Conservation (phyloP, 92 coral and sea anemone species). For the Virgularia gustaviana region DNA sequence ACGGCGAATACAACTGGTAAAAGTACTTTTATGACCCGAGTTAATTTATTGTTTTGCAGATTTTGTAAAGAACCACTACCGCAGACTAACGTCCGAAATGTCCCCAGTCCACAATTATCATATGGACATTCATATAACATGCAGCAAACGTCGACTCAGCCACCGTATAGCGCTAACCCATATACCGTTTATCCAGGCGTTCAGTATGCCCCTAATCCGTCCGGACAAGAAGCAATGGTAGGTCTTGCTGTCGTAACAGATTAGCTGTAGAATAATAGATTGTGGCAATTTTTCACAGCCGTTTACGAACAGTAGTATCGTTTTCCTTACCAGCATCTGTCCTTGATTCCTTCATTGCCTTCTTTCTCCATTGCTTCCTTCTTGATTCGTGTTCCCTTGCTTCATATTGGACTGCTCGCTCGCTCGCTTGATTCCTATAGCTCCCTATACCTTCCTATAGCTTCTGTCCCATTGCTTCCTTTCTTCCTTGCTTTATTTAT, state of each 20-base stretch:
- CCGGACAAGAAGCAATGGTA: background rate
- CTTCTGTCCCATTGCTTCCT: no score
- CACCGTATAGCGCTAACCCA: conserved; percentile 40
- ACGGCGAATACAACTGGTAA: no score
- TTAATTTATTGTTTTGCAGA: conserved; percentile 22
- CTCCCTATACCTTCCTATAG: background rate
- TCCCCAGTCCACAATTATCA: conserved; percentile 55
- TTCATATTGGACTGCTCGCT: background rate
- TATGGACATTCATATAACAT: conserved; percentile 27
- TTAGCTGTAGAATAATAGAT: no score
- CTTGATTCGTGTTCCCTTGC: background rate
- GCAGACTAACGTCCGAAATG: conserved; percentile 61
- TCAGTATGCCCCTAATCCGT: background rate
- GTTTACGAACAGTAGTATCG: background rate
- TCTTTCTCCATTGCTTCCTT: background rate
- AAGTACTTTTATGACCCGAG: background rate
- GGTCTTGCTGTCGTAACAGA: no score
- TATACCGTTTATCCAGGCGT: background rate
- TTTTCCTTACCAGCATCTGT: background rate
- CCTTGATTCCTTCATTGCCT: conserved; percentile 1
- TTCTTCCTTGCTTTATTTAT: conserved; percentile 11
- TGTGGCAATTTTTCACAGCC: background rate
- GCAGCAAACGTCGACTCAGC: conserved; percentile 56
- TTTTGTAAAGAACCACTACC: conserved; percentile 82
- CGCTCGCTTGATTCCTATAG: background rate